phyloP scores from a whole-genome alignment of 2,888 invertebrate genomes.

The Malacosoma neustria region DNA sequence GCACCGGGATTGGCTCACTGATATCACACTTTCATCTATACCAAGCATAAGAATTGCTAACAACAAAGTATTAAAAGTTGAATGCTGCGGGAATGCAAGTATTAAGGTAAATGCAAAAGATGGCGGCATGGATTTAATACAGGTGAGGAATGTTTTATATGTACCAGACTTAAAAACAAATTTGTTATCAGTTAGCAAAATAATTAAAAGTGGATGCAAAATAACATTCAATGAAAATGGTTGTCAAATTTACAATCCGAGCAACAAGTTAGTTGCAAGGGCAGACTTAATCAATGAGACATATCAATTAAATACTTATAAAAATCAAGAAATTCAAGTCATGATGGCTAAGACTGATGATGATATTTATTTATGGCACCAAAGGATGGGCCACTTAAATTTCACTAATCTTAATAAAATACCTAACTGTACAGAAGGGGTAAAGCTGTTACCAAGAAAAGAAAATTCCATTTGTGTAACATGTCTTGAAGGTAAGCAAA shows the following conservation, averaged over 20 bases:
- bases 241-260: not conserved
- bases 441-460: not conserved
- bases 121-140: not conserved
- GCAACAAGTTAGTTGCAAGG: too few species aligned
- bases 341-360: not conserved
- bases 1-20: constrained; percentile 6
- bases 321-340: not conserved
- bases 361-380: constrained; percentile 1
- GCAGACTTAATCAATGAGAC: too few species aligned
- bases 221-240: not conserved
- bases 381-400: not conserved
- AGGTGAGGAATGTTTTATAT: not conserved
- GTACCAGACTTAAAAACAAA: too few species aligned
- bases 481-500: not conserved
- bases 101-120: not conserved
- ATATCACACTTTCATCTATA: constrained; percentile 1
- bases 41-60: constrained; percentile 3
- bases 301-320: too few species aligned
- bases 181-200: too few species aligned
- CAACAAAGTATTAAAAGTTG: constrained; percentile 1
- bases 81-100: constrained; percentile 1
- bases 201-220: not conserved
- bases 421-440: not conserved
- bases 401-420: not conserved
- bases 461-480: not conserved